A percentile compares a stretch with the other conserved stretches of the same genome.
phyloP scores from a whole-genome alignment of 2,113 vertebrate genomes.

The Gyps fulvus region DNA sequence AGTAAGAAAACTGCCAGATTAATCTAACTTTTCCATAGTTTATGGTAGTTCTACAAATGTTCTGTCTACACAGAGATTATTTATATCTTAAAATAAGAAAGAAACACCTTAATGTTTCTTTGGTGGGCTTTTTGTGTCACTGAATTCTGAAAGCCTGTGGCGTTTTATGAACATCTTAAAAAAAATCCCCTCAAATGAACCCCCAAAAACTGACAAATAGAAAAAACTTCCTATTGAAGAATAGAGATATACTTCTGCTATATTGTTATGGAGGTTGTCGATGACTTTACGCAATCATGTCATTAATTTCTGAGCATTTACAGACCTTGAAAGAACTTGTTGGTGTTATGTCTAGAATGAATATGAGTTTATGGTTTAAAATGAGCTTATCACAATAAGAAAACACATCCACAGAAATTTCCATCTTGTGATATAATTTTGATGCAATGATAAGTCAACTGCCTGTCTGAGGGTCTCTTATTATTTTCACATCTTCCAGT shows the following conservation, averaged over 20 bases:
- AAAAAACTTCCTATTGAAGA: background rate
- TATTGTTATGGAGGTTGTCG: background rate
- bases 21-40: background rate
- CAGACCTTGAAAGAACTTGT: background rate
- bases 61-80: background rate
- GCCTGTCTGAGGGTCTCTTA: background rate
- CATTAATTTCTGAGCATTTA: background rate
- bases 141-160: background rate
- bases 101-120: background rate
- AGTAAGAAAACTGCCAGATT: background rate
- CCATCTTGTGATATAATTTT: background rate
- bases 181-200: fast-evolving
- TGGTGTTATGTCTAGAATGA: background rate
- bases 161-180: background rate
- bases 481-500: background rate
- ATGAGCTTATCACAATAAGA: background rate
- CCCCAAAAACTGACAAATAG: background rate
- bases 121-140: background rate
- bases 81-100: background rate
- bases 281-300: background rate
- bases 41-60: background rate
- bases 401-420: background rate
- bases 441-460: background rate
- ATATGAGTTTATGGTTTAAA: background rate
- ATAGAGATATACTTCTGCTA: background rate